A percentile compares a stretch with the other conserved stretches of the same genome.
Conservation (phyloP, 2,797 vertebrate species). For the Urocyon cinereoargenteus region DNA sequence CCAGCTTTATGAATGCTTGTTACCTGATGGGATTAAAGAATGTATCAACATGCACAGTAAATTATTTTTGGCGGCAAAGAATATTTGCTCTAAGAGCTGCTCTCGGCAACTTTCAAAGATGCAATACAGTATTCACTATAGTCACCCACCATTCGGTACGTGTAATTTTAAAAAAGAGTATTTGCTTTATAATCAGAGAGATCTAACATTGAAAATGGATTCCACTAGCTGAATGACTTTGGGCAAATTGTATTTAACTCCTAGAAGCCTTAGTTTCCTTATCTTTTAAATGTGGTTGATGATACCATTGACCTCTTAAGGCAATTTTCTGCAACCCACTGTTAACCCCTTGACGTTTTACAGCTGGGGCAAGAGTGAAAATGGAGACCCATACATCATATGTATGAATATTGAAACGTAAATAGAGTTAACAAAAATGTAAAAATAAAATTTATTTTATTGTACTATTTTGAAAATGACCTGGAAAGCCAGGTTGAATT, state of each 20-base stretch:
- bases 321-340: neutral
- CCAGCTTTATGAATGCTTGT: neutral
- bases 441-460: neutral
- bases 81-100: neutral
- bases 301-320: neutral
- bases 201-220: neutral
- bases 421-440: neutral
- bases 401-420: conserved; percentile 7
- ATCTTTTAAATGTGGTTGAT: neutral
- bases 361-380: neutral
- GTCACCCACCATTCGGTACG: neutral
- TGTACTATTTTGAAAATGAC: conserved; percentile 1
- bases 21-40: neutral
- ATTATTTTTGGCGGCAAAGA: neutral
- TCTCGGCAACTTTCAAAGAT: neutral
- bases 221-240: neutral
- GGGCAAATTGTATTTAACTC: neutral
- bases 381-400: neutral
- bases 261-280: neutral
- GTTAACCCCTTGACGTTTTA: neutral
- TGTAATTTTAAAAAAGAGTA: neutral
- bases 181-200: neutral
- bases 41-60: neutral
- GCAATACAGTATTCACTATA: neutral
- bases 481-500: neutral